Base-by-base conservation (phyloP, 2,797 vertebrate genomes). In the Alcedo atthis region DNA sequence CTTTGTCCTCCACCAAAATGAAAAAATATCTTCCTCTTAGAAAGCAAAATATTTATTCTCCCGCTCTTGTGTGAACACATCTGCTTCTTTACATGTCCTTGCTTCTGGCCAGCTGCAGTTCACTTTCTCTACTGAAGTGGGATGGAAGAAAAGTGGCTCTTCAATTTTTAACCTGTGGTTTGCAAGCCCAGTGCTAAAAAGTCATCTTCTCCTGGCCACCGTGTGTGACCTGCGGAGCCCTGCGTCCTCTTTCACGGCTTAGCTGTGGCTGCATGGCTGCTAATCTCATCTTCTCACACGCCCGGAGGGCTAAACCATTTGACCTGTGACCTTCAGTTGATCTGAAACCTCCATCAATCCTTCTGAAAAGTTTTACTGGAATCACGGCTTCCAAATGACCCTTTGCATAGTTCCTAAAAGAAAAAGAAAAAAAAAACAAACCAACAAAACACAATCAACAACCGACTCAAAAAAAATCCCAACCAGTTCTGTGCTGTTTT, bases 221-320 rank as follows among this genome's bases (percentile, higher is more conserved):
- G 21, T 64, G 51, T 1, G 1, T 32, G 66, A 83, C 79, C 88
- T 15, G 26, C 6, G n/a, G 69, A 90, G 89, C 77, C 13, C 62
- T 3, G 40, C 3, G 22, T 69, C 73, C 81, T 64, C 66, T 45
- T 87, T 80, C 66, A 79, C 30, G 2, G 67, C 64, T 92, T 74
- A 48, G 88, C 84, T 15, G 14, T 62, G 81, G 57, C 86, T 69
- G 71, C 16, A 18, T 96, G 98, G 97, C 98, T 98, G 98, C 97
- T 97, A 97, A 97, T 97, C 98, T 98, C 97, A 98, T 98, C 98
- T 98, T 97, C 98, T 97, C 70, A 69, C 96, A 96, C 1, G 24
- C 95, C 96, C 97, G 97, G 98, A 98, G 98, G 98, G 97, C 96
- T 68, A 98, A 98, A 97, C 96, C 96, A 95, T 97, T 97, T 98